These are phyloP conservation scores for Cirrhinus mrigala DNA, from an alignment of 2,797 vertebrate species.

Conservation along the genomic window DNA sequence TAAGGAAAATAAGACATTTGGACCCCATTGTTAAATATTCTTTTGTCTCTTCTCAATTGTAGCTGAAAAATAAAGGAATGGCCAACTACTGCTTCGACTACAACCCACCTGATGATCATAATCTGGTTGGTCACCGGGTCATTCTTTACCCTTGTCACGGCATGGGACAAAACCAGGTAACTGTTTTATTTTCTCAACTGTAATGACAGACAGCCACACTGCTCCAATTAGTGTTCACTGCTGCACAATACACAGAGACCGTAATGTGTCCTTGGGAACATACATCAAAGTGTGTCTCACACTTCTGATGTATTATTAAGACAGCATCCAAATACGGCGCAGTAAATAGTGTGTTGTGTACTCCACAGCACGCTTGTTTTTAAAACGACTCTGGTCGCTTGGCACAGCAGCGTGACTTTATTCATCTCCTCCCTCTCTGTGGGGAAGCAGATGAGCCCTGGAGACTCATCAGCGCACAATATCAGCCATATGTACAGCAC, in stretches of 20 bases:
- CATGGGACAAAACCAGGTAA: slow-evolving; percentile 97
- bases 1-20: neutral
- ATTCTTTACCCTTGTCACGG: slow-evolving; percentile 93
- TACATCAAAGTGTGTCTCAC: slow-evolving; percentile 7
- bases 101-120: slow-evolving; percentile 86
- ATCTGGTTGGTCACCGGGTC: slow-evolving; percentile 81
- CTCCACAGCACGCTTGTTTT: slow-evolving; percentile 29
- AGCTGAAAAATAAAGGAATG: slow-evolving; percentile 91
- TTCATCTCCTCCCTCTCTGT: slow-evolving; percentile 28
- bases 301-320: slow-evolving; percentile 18
- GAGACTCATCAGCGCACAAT: slow-evolving; percentile 34
- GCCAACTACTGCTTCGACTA: slow-evolving; percentile 92
- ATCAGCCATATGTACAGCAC: slow-evolving; percentile 15
- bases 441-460: slow-evolving; percentile 14
- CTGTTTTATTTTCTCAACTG: neutral
- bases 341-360: slow-evolving; percentile 28
- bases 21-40: neutral
- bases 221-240: neutral
- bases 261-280: slow-evolving; percentile 18
- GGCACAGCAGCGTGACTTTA: slow-evolving; percentile 25
- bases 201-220: neutral
- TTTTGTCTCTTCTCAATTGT: slow-evolving; percentile 37
- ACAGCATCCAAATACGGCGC: neutral
- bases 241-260: neutral
- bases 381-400: slow-evolving; percentile 16